phyloP scores from a whole-genome alignment of 2,113 vertebrate species.

The Heptranchias perlo region DNA sequence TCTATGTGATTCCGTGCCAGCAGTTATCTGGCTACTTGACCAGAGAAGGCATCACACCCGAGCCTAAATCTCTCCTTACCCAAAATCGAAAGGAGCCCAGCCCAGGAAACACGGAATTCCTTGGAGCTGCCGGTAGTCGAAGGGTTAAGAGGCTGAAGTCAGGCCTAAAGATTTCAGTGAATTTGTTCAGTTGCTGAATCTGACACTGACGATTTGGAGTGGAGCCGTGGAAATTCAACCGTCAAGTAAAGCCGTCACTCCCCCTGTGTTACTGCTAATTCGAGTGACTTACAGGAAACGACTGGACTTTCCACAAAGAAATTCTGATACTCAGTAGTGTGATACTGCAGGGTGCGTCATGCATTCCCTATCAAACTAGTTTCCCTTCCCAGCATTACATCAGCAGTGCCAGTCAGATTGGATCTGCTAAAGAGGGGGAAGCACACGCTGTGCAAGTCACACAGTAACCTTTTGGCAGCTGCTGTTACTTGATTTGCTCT shows the following conservation, averaged over 20 bases:
- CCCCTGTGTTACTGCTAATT: background rate
- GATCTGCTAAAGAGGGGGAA: background rate
- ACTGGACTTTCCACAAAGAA: background rate
- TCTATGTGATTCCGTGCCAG: too few relatives aligned
- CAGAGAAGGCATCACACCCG: too few relatives aligned
- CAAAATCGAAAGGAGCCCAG: too few relatives aligned
- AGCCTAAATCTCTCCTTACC: too few relatives aligned
- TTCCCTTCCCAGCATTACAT: background rate
- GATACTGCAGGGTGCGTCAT: background rate
- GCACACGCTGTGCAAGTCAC: background rate
- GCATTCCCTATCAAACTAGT: background rate
- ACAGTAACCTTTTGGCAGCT: too few relatives aligned
- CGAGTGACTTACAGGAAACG: background rate
- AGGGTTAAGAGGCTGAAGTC: too few relatives aligned
- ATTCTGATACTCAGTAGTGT: background rate
- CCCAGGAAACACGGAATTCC: too few relatives aligned
- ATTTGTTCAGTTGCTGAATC: too few relatives aligned
- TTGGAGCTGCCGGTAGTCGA: too few relatives aligned
- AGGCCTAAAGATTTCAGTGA: too few relatives aligned
- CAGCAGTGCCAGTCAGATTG: background rate
- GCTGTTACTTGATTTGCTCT: too few relatives aligned
- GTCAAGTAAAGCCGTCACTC: background rate
- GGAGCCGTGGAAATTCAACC: background rate
- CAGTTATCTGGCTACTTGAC: too few relatives aligned
- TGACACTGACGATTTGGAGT: background rate